These are phyloP conservation scores for Cephus sareptanus DNA, from an alignment of 2,888 invertebrate species.

Conservation along the genomic window DNA sequence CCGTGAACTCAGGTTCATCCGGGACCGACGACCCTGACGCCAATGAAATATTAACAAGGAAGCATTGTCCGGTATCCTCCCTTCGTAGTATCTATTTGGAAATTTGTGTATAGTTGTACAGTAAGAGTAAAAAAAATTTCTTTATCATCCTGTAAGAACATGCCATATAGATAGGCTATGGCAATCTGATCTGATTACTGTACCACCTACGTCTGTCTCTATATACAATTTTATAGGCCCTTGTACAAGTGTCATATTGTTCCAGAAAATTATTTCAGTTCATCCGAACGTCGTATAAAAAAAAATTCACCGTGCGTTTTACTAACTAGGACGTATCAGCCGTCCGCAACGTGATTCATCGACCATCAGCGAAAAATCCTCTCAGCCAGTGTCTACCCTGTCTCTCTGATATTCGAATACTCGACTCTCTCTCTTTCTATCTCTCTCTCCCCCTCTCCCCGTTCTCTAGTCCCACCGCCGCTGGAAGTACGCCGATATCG, in stretches of 20 bases:
- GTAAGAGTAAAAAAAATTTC: background rate
- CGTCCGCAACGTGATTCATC: background rate
- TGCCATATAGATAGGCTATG: background rate
- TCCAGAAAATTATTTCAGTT: background rate
- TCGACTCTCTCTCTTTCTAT: slow-evolving; percentile 2
- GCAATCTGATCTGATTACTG: background rate
- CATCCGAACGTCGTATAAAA: background rate
- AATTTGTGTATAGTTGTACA: background rate
- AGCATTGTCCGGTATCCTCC: background rate
- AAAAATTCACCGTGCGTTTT: background rate
- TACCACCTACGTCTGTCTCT: background rate
- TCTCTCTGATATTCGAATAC: background rate
- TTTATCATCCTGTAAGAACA: background rate
- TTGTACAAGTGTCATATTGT: background rate
- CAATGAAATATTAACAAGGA: background rate
- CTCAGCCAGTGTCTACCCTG: background rate
- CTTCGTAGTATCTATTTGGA: background rate
- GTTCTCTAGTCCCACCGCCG: slow-evolving; percentile 3
- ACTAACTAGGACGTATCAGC: background rate
- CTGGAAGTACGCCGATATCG: slow-evolving; percentile 32
- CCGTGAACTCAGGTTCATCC: background rate
- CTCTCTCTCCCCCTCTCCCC: slow-evolving; percentile 9
- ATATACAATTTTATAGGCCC: background rate
- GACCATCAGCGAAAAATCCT: background rate
- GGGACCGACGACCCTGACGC: background rate